These are phyloP conservation scores for Drosophila subobscura DNA, from an alignment of 1,140 invertebrate species.

Conservation along the genomic window DNA sequence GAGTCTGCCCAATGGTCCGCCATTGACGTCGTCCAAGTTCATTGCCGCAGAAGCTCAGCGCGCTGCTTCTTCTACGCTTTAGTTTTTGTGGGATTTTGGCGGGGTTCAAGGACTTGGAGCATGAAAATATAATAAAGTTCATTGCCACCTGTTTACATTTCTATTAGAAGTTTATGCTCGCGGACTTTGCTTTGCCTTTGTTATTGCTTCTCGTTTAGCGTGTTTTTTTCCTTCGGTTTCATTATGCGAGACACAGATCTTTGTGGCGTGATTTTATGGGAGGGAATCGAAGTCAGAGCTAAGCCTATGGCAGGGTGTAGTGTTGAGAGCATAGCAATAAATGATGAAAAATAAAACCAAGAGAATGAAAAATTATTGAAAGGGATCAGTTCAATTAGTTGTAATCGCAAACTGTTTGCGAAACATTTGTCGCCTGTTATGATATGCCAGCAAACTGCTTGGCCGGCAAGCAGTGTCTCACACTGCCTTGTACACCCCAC, in stretches of 20 bases:
- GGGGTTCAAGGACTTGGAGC: conserved; percentile 74
- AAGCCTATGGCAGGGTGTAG: background rate
- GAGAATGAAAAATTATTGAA: background rate
- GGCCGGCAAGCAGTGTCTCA: too few species aligned
- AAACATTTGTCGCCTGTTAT: too few species aligned
- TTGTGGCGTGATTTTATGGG: conserved; percentile 41
- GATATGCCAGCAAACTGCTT: too few species aligned
- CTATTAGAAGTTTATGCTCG: conserved; percentile 57
- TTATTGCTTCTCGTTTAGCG: conserved; percentile 5
- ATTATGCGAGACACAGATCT: conserved; percentile 6
- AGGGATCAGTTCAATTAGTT: too few species aligned
- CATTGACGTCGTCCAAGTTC: conserved; percentile 72
- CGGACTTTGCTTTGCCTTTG: conserved; percentile 21
- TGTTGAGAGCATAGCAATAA: conserved; percentile 7
- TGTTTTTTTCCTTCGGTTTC: conserved; percentile 12
- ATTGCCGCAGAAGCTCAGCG: conserved; percentile 26
- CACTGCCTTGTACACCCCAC: too few species aligned
- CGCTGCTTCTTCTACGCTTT: conserved; percentile 14
- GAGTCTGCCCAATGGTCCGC: conserved; percentile 31
- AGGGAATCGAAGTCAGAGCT: conserved; percentile 12
- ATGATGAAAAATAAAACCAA: background rate
- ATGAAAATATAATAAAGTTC: conserved; percentile 76
- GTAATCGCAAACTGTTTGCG: too few species aligned
- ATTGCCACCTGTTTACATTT: conserved; percentile 77
- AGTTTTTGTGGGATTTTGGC: conserved; percentile 43